phyloP scores from a whole-genome alignment of 2,888 invertebrate genomes.

The Coelopa pilipes region DNA sequence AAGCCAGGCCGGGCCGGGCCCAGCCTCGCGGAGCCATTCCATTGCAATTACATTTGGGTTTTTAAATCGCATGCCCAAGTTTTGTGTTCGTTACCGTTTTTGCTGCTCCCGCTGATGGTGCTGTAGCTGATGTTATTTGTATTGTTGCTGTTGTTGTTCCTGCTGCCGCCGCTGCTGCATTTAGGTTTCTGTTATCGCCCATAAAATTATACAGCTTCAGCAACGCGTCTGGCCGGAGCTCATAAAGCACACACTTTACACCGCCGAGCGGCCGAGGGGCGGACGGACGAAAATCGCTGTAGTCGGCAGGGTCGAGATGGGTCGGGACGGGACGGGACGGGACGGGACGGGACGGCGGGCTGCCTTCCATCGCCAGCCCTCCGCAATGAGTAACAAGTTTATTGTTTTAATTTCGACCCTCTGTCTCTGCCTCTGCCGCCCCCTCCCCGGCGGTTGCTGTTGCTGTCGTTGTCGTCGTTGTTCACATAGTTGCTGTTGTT shows the following conservation, averaged over 20 bases:
- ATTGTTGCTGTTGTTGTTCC: conserved; percentile 1
- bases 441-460: no score
- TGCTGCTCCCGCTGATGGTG: conserved; percentile 5
- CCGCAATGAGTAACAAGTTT: conserved; percentile 20
- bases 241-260: conserved; percentile 31
- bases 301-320: no score
- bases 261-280: conserved; percentile 16
- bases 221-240: conserved; percentile 23
- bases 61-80: conserved; percentile 26
- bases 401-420: conserved; percentile 21
- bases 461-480: conserved; percentile 13
- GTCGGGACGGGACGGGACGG: no score
- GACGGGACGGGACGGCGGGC: no score
- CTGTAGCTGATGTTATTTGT: not conserved
- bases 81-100: not conserved
- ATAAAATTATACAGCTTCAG: conserved; percentile 27
- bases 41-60: conserved; percentile 25
- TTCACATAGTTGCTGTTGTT: conserved; percentile 19
- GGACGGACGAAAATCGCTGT: no score
- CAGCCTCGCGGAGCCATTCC: conserved; percentile 26
- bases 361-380: not conserved
- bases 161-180: not conserved
- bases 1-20: conserved; percentile 8
- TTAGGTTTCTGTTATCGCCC: conserved; percentile 28
- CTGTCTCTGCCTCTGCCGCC: no score